Evolutionary conservation across 2,113 vertebrate genomes (phyloP).

Genomic region (Callipepla squamata): DNA sequence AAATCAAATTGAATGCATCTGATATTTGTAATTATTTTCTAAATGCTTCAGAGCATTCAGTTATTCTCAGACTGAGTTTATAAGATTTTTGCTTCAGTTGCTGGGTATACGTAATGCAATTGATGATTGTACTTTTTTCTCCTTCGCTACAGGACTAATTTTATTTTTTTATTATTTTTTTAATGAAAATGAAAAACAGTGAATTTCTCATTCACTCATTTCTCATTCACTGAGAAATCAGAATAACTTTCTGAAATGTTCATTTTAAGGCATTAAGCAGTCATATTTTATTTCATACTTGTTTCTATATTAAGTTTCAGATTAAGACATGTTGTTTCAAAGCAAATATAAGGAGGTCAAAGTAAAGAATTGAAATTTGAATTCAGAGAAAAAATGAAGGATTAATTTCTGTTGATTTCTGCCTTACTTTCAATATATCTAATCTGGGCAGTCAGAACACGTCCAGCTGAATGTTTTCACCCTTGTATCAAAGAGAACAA

Average conservation of each 20-base stretch:
- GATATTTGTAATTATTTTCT: slow-evolving; percentile 7
- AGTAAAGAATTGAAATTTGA: background rate
- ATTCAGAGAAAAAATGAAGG: background rate
- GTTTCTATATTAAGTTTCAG: background rate
- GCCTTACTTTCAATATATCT: background rate
- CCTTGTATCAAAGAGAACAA: background rate
- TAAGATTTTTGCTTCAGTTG: background rate
- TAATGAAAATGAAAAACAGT: background rate
- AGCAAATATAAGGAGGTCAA: background rate
- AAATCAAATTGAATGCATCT: background rate
- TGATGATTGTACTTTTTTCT: background rate
- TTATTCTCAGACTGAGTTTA: background rate
- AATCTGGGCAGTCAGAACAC: background rate
- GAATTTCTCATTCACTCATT: background rate
- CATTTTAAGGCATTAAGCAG: background rate
- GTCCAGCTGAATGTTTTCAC: background rate
- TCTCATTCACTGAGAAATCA: too few species aligned
- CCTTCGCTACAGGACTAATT: background rate
- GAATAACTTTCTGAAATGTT: background rate
- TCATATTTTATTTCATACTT: background rate
- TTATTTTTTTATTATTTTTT: background rate
- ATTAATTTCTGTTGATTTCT: background rate
- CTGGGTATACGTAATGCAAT: background rate
- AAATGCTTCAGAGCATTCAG: background rate
- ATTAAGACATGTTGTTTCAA: background rate